Evolutionary conservation across 2,797 vertebrate genomes (phyloP), one percentile per base, ranked within the genome.

Genomic region (Rallus crepitans): DNA sequence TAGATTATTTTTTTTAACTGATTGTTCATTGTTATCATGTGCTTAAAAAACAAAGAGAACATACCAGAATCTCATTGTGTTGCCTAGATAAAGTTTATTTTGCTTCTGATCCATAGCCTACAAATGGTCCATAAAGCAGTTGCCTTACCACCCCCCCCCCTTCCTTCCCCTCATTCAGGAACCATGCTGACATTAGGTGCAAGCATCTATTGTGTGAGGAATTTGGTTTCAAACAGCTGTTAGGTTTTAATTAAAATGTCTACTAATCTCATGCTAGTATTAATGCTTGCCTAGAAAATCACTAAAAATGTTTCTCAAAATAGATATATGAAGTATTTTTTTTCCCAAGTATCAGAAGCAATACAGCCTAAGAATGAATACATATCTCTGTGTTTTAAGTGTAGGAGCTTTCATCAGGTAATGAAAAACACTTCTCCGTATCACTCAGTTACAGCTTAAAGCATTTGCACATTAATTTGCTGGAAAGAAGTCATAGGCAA

Each of bases 61-160:
- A 33, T 84, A 76, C 60, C 25, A 73, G 88, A 86, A 47, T 61
- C 64, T 80, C 53, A 35, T 50, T 92, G 72, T 87, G 69, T 78
- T 94, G 82, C 59, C 68, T 64, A 57, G 89, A 90, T 73, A 35
- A 91, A 85, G 39, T 91, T 89, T 85, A 83, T 93, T 94, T 87
- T 91, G 85, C 50, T 31, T 75, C 37, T 91, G 85, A 81, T 85
- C 33, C 27, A 28, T 48, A 45, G 39, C 16, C 75, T 87, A 40
- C 75, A 73, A 85, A 89, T 11, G 37, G 28, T 80, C 1, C 0
- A 40, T 56, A 60, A 80, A 73, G 42, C 70, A 63, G 47, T 69
- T 37, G 31, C 24, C 31, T 89, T 81, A 48, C 45, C 84, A 87
- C 39, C 66, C 11, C 8, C 35, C 35, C 19, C 47, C 47, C 31